Evolutionary conservation across 1,140 invertebrate species (phyloP), one percentile per base, ranked within the genome.

Genomic region (Branchinecta lynchi): DNA sequence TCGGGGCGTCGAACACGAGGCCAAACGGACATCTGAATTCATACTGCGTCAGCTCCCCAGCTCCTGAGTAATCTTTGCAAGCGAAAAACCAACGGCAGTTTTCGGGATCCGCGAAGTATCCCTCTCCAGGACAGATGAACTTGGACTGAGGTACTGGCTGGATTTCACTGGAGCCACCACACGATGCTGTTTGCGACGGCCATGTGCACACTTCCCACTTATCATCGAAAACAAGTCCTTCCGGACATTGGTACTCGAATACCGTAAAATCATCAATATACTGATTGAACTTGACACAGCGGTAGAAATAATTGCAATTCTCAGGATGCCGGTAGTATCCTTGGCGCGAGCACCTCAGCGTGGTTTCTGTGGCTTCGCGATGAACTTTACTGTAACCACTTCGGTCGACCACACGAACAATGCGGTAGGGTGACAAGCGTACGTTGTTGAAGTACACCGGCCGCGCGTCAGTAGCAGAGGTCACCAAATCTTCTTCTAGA

Each of bases 71-170:
- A 77, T 89, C 88, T 44, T 71, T 71, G 77, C 89, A 92, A 20
- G 89, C 88, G 76, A 89, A 90, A 82, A 91, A 92, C 87, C 87
- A 90, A 69, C 88, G 82, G 73, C 89, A 91, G 77, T 92, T 89
- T 76, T 88, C 85, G 0, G 87, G 87, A 79, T 92, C 88, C 0
- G 86, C 87, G 75, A 87, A 90, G 74, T 88, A 86, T 69, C 86
- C 86, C 82, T 79, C 73, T 75, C 78, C 74, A 2, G 74, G 73
- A 71, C 79, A 79, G 12, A 75, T 43, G 70, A 77, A 78, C 76
- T 83, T 86, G 82, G 78, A 84, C 79, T 73, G 81, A 75, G 43
- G 86, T 83, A 79, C 87, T 85, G 65, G 83, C 75, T 77, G 87
- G 20, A 80, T 76, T 72, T 80, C 79, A 86, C 76, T 86, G 79